Evolutionary conservation across 1,140 invertebrate species (phyloP).

Genomic region (Phenacoccus solenopsis): DNA sequence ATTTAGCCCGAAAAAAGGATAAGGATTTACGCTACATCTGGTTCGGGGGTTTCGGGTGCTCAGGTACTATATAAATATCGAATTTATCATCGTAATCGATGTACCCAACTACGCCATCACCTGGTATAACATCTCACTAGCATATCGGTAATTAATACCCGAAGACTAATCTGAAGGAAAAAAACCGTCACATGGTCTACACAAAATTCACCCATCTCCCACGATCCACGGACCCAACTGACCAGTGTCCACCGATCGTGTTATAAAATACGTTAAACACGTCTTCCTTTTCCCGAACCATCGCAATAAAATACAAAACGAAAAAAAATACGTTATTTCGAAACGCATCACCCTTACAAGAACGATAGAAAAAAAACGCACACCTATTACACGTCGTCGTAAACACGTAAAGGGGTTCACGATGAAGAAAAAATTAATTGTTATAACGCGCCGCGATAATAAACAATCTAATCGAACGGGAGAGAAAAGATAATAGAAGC

Average conservation of each 20-base stretch:
- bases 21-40: too few species aligned
- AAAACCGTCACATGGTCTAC: too few species aligned
- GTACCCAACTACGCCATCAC: not conserved
- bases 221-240: too few species aligned
- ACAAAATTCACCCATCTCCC: not conserved
- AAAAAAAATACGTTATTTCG: constrained; percentile 12
- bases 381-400: not conserved
- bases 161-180: too few species aligned
- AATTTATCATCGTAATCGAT: not conserved
- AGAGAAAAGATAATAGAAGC: not conserved
- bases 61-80: not conserved
- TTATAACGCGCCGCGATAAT: not conserved
- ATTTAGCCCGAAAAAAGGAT: not conserved
- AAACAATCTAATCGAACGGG: constrained; percentile 6
- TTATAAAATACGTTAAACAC: not conserved
- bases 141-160: too few species aligned
- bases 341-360: too few species aligned
- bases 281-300: too few species aligned
- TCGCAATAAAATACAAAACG: too few species aligned
- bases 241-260: not conserved
- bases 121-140: too few species aligned
- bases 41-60: not conserved
- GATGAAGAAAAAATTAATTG: constrained; percentile 7
- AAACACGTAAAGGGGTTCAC: too few species aligned
- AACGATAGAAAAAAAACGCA: too few species aligned